Percentiles rank a stretch among this genome's conserved stretches.
phyloP scores from a whole-genome alignment of 92 coral and sea anemone genomes.

The Porites divaricata region DNA sequence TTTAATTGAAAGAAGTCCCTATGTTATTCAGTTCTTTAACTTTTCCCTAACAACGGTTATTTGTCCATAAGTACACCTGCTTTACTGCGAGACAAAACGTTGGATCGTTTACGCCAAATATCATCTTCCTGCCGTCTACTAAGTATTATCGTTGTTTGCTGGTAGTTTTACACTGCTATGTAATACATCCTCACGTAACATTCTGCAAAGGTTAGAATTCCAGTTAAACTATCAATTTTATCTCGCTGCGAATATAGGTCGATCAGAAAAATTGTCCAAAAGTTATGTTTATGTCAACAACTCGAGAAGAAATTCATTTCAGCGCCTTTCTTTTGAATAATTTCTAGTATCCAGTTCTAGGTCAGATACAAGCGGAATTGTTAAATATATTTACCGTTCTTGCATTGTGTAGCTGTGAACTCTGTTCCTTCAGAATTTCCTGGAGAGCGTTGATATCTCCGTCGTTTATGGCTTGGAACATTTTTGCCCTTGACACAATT shows the following conservation, averaged over 20 bases:
- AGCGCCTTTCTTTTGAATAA: background rate
- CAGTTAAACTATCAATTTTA: background rate
- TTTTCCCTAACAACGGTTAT: background rate
- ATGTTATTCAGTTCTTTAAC: background rate
- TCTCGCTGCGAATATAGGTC: background rate
- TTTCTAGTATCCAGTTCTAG: no score
- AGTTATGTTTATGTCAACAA: background rate
- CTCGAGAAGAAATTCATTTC: background rate
- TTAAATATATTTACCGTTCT: constrained; percentile 25
- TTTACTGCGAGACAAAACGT: background rate
- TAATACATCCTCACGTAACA: background rate
- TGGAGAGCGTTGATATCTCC: constrained; percentile 65
- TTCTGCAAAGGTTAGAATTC: constrained; percentile 6
- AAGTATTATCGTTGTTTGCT: no score
- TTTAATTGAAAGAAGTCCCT: no score
- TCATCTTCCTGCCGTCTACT: no score
- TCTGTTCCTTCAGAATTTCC: constrained; percentile 58
- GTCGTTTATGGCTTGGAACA: constrained; percentile 70
- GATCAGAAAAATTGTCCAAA: background rate
- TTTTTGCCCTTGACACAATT: constrained; percentile 10
- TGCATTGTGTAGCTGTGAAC: constrained; percentile 6
- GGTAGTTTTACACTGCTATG: background rate
- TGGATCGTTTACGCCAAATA: background rate
- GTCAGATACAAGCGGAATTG: background rate
- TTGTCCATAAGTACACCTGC: background rate